Base-by-base conservation (phyloP, 2,888 invertebrate genomes). In the Caenorhabditis virilis region DNA sequence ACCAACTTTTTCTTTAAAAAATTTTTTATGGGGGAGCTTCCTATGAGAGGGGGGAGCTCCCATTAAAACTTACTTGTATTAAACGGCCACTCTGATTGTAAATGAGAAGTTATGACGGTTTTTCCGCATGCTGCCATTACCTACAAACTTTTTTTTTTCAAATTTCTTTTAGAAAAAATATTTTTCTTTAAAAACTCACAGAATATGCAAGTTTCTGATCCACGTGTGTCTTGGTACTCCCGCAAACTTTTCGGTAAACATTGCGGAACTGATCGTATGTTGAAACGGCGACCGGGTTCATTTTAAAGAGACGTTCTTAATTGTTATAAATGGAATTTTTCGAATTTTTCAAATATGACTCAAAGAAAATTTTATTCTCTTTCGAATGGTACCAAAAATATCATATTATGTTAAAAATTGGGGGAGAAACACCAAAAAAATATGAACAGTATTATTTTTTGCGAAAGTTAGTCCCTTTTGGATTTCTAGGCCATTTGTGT, bases 1-100 rank as follows among this genome's bases (percentile, higher is more conserved):
- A 16, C 46, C 22, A 11, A 63, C 54, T 46, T 50, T 57, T 11
- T 63, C 63, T 60, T 22, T n/a, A 60, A 47, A 45, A 45, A 38
- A 38, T 11, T 6, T 11, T 18, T 22, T 41, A 7, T 7, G 11
- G 18, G 20, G 5, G 13, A 38, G 6, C 6, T n/a, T 11, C 18
- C 7, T 11, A 38, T 11, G 9, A 38, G 6, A 16, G 15, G 9
- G n/a, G 38, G 16, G 6, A 38, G 18, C 20, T 20, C 16, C 15
- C 15, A 6, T 5, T 11, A 20, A 6, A 4, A 13, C 16, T 45
- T 45, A 47, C 47, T 30, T 18, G 30, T 47, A 47, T 47, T 16
- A 18, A 33, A 5, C 13, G 47, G 47, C 47, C 47, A 47, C 22
- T 35, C 35, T 2, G 33, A n/a, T 16, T 9, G 18, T 16, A 47